Evolutionary conservation across 2,888 invertebrate species (phyloP).

Genomic region (Torymus aiolomorphi): DNA sequence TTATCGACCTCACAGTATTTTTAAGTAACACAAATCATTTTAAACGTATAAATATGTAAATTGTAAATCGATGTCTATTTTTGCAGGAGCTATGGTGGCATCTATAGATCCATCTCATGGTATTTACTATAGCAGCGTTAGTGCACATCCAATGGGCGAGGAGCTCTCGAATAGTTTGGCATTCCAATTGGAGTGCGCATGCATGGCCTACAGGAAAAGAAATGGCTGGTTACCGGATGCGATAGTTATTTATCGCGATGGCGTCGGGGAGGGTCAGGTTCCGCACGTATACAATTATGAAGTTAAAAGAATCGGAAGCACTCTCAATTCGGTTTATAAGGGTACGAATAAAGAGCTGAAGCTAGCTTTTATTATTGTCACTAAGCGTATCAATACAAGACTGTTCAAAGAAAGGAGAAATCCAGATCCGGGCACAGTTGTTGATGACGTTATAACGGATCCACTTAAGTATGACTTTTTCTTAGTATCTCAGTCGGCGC

Average conservation of each 20-base stretch:
- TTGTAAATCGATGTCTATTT: too few species aligned
- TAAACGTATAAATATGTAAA: background rate
- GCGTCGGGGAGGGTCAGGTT: constrained; percentile 94
- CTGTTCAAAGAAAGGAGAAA: constrained; percentile 80
- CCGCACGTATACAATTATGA: constrained; percentile 86
- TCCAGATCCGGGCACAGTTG: constrained; percentile 90
- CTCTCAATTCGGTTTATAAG: constrained; percentile 78
- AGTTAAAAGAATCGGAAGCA: constrained; percentile 79
- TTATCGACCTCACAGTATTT: constrained; percentile 5
- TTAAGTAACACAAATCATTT: background rate
- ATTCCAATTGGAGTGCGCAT: too few species aligned
- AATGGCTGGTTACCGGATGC: constrained; percentile 78
- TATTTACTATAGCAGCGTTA: constrained; percentile 84
- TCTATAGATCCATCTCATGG: constrained; percentile 79
- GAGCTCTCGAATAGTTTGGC: constrained; percentile 80
- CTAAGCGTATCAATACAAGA: constrained; percentile 89
- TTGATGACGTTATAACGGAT: constrained; percentile 88
- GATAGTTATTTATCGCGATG: constrained; percentile 92
- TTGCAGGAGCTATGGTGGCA: constrained; percentile 86
- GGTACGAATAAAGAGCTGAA: constrained; percentile 76
- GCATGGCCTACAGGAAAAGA: constrained; percentile 68
- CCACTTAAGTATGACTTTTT: constrained; percentile 90
- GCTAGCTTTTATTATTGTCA: constrained; percentile 88
- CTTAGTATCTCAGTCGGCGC: constrained; percentile 89
- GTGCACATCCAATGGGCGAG: constrained; percentile 84